Evolutionary conservation across 2,888 invertebrate genomes (phyloP), one percentile per base, ranked within the genome.

Genomic region (Quadriops clusia): DNA sequence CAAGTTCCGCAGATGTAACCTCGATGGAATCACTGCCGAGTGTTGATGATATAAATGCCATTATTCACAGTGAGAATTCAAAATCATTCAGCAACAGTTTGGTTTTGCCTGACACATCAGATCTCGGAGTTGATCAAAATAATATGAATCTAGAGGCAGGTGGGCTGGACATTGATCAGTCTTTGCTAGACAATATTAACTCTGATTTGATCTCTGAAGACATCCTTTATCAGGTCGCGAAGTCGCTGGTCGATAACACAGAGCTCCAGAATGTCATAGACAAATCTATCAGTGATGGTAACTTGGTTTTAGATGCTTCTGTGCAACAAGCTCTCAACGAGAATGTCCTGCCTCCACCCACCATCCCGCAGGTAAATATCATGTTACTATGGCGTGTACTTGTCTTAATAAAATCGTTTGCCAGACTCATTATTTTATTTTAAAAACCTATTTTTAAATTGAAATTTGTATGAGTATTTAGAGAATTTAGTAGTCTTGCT

Each of bases 231-330:
- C 77, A 78, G 57, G 78, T 78, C n/a, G 79, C 78, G 2, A 74
- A 77, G 36, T 58, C 58, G 30, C 60, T 79, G 13, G 78, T 77
- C 6, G 76, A 76, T 33, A 76, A 76, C 42, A 54, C 61, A 0
- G 77, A 77, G 44, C 58, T 79, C 34, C 77, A 78, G 48, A 78
- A 77, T 53, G 77, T 76, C 12, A 76, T 79, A 33, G 78, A 78
- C 47, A 77, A 76, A 37, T 73, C 56, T 15, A 47, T 59, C 17
- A 57, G 56, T 23, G 62, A 61, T 28, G 60, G 58, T 5, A 51
- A 50, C 45, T 43, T 56, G 26, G 54, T 55, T 13, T 38, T 61
- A 29, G 58, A 60, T 43, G 46, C 53, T 3, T 27, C 51, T 3
- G 34, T 51, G 17, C 43, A 44, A 16, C 42, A 46, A 28, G 33